Evolutionary conservation across 2,113 vertebrate species (phyloP).

Genomic region (Pristiophorus japonicus): DNA sequence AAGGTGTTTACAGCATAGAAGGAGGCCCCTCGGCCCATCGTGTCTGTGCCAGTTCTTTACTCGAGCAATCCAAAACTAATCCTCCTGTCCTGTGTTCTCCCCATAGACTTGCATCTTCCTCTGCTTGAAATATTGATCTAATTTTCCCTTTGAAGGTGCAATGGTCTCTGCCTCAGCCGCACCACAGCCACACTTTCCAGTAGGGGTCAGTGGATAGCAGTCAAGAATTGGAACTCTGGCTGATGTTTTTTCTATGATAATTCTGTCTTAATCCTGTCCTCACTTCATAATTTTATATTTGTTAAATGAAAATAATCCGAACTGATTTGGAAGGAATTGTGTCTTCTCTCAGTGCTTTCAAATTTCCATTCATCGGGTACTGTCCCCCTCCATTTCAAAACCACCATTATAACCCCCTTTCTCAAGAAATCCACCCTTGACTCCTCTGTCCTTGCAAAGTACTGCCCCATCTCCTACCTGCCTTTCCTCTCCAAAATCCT

Average conservation of each 20-base stretch:
- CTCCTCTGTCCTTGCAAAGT: not conserved
- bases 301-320: not conserved
- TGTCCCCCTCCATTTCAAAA: not conserved
- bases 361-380: not conserved
- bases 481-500: not conserved
- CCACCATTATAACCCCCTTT: not conserved
- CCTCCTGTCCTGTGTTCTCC: not conserved
- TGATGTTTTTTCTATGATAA: not conserved
- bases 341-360: not conserved
- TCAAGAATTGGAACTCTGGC: not conserved
- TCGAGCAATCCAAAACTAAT: not conserved
- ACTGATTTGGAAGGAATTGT: not conserved
- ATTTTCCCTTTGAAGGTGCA: not conserved
- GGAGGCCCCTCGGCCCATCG: not conserved
- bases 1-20: not conserved
- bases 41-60: not conserved
- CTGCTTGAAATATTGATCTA: not conserved
- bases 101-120: not conserved
- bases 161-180: not conserved
- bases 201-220: not conserved
- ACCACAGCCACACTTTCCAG: not conserved
- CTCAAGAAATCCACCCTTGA: not conserved
- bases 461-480: not conserved
- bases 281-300: not conserved
- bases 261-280: not conserved